phyloP scores from a whole-genome alignment of 2,797 vertebrate species.

The Macroramphosus scolopax region DNA sequence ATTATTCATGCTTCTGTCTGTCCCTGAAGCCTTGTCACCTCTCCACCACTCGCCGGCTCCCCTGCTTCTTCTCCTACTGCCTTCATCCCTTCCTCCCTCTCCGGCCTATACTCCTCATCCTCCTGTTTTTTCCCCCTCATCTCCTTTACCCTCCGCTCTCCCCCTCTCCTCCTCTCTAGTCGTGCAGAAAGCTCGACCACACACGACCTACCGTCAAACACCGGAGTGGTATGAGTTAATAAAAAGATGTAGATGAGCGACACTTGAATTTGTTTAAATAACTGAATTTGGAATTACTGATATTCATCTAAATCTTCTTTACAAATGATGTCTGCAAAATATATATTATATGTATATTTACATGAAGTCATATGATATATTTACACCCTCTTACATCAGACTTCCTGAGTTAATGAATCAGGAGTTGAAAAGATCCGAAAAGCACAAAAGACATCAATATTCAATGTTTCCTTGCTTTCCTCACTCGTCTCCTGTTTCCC shows the following conservation, averaged over 20 bases:
- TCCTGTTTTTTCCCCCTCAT: conserved; percentile 3
- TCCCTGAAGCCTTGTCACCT: conserved; percentile 83
- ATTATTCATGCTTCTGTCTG: conserved; percentile 82
- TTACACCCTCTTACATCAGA: too few species aligned
- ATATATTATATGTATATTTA: too few species aligned
- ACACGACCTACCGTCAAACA: conserved; percentile 39
- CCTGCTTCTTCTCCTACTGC: conserved; percentile 64
- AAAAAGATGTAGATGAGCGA: conserved; percentile 1
- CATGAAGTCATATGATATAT: too few species aligned
- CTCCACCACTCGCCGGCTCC: conserved; percentile 75
- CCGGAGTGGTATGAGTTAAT: conserved; percentile 17
- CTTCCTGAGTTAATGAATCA: not conserved
- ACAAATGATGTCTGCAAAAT: not conserved
- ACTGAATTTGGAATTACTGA: too few species aligned
- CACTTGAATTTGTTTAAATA: not conserved
- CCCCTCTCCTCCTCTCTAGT: conserved; percentile 18
- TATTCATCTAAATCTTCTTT: too few species aligned
- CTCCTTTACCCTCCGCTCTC: conserved; percentile 24
- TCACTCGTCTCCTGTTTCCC: not conserved
- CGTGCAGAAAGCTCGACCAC: conserved; percentile 52
- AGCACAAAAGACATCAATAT: conserved; percentile 4
- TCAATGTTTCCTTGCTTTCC: conserved; percentile 1
- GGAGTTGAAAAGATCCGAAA: conserved; percentile 1
- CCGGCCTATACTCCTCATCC: conserved; percentile 17
- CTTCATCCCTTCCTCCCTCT: conserved; percentile 42